These are phyloP conservation scores for Coreoperca whiteheadi DNA, from an alignment of 2,113 vertebrate species.

Conservation along the genomic window DNA sequence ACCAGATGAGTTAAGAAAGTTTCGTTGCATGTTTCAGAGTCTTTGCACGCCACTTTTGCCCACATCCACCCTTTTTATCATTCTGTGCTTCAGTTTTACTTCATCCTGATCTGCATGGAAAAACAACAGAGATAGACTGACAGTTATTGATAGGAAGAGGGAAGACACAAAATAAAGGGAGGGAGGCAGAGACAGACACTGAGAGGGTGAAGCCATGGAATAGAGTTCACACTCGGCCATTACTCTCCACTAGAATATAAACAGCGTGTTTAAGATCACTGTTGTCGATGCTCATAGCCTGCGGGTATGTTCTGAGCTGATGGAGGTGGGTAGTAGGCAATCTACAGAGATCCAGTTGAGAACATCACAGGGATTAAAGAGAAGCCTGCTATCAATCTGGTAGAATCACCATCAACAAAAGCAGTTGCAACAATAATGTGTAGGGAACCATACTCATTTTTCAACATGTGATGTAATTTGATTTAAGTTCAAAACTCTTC, in stretches of 20 bases:
- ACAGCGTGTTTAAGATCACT: constrained; percentile 27
- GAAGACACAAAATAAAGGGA: constrained; percentile 5
- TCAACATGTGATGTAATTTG: not conserved
- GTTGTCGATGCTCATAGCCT: constrained; percentile 18
- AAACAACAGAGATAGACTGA: constrained; percentile 33
- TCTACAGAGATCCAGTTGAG: constrained; percentile 16
- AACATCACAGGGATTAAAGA: constrained; percentile 29
- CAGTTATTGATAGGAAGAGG: constrained; percentile 37
- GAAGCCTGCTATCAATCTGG: constrained; percentile 11
- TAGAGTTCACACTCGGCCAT: constrained; percentile 25
- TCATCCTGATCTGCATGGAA: constrained; percentile 44
- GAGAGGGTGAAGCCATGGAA: constrained; percentile 17
- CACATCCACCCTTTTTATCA: constrained; percentile 24
- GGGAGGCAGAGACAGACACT: constrained; percentile 3
- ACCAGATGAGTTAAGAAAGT: not conserved
- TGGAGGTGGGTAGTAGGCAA: constrained; percentile 23
- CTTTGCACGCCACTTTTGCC: not conserved
- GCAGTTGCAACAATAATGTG: not conserved
- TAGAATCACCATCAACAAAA: constrained; percentile 24
- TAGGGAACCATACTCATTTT: not conserved
- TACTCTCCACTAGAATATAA: constrained; percentile 24
- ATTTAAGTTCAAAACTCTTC: not conserved
- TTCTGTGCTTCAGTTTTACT: constrained; percentile 36
- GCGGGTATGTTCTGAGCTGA: constrained; percentile 29
- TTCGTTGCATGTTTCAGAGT: constrained; percentile 7